These are phyloP conservation scores for Cladorhizidae sp. DNA, from an alignment of 37 sponge, comb jelly and placozoan species.

Conservation along the genomic window DNA sequence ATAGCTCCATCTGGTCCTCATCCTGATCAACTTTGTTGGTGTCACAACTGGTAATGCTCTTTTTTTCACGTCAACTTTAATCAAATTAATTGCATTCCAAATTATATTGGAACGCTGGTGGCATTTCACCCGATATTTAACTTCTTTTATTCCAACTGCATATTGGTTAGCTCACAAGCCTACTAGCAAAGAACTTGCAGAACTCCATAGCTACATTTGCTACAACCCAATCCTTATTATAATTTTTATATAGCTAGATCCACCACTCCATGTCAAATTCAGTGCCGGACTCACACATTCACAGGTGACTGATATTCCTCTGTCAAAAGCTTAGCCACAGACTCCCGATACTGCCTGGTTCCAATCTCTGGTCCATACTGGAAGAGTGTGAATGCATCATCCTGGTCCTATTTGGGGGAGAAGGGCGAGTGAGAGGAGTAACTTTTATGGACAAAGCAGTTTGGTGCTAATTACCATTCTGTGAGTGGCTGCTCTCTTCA, in stretches of 20 bases:
- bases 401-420: conserved; percentile 24
- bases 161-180: no score
- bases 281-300: conserved; percentile 29
- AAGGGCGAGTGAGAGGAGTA: neutral
- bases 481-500: conserved; percentile 44
- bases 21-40: no score
- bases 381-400: conserved; percentile 35
- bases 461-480: conserved; percentile 36
- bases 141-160: no score
- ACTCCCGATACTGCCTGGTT: conserved; percentile 13
- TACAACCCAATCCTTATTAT: neutral
- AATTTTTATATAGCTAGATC: neutral
- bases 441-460: neutral
- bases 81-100: no score
- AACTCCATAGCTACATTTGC: neutral
- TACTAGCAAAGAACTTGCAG: neutral
- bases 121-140: no score
- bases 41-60: no score
- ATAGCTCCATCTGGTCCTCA: no score
- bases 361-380: conserved; percentile 81
- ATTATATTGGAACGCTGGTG: no score
- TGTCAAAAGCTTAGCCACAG: conserved; percentile 71
- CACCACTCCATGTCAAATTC: no score
- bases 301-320: conserved; percentile 62
- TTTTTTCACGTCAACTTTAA: no score